Percentiles rank a stretch among this genome's conserved stretches.
Conservation (phyloP, 2,888 invertebrate species). For the Frankliniella fusca region DNA sequence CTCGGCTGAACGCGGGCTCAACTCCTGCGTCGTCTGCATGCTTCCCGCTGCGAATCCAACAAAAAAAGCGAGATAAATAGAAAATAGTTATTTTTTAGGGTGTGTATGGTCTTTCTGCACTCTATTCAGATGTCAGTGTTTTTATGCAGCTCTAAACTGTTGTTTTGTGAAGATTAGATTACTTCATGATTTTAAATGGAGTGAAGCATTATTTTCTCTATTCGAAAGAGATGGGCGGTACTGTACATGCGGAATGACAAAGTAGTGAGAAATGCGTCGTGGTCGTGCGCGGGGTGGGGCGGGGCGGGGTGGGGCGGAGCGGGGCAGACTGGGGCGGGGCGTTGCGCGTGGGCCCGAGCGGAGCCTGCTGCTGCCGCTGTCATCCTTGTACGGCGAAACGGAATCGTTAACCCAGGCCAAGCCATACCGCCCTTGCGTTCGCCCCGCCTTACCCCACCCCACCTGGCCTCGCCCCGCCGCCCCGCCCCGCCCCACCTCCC, state of each 20-base stretch:
- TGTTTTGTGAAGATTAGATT: too few relatives aligned
- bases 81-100: too few relatives aligned
- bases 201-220: too few relatives aligned
- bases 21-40: conserved; percentile 21
- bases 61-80: neutral
- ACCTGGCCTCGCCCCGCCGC: neutral
- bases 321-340: neutral
- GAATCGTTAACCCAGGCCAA: conserved; percentile 7
- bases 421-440: conserved; percentile 6
- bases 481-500: neutral
- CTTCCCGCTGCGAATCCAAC: neutral
- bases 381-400: conserved; percentile 21
- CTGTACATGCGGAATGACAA: neutral
- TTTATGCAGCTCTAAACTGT: too few relatives aligned
- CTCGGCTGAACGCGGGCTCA: conserved; percentile 25
- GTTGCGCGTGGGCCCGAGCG: neutral
- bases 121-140: too few relatives aligned
- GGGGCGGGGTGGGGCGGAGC: neutral
- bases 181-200: too few relatives aligned
- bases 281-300: neutral
- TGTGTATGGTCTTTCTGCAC: too few relatives aligned
- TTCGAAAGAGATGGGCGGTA: neutral
- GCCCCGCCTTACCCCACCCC: neutral
- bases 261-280: neutral
- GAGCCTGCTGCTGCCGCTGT: neutral